A percentile compares a stretch with the other conserved stretches of the same genome.
Evolutionary conservation across 2,888 invertebrate genomes (phyloP).

Genomic region (Gastrophysa polygoni): DNA sequence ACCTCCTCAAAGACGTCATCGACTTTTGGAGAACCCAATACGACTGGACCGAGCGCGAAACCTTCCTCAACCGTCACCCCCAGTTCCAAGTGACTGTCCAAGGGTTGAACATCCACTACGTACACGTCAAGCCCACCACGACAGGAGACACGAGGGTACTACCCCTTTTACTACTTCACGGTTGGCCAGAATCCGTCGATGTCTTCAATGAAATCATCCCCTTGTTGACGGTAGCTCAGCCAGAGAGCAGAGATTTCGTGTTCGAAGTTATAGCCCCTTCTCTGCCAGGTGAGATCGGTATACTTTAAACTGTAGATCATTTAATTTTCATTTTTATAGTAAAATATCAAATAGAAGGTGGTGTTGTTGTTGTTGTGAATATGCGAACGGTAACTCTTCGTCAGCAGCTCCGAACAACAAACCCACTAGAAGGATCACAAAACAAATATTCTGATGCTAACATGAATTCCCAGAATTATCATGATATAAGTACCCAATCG

Average conservation of each 20-base stretch:
- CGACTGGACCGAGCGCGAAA: slow-evolving; percentile 73
- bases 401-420: too few relatives aligned
- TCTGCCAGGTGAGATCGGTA: slow-evolving; percentile 57
- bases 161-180: slow-evolving; percentile 78
- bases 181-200: slow-evolving; percentile 89
- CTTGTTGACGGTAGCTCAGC: slow-evolving; percentile 64
- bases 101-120: slow-evolving; percentile 68
- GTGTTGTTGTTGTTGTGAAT: too few relatives aligned
- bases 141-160: slow-evolving; percentile 59
- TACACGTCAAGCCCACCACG: slow-evolving; percentile 61
- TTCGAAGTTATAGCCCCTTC: slow-evolving; percentile 69
- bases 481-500: too few relatives aligned
- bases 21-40: slow-evolving; percentile 79
- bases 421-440: too few relatives aligned
- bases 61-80: slow-evolving; percentile 67
- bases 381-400: too few relatives aligned
- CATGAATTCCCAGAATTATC: too few relatives aligned
- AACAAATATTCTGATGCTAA: too few relatives aligned
- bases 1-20: slow-evolving; percentile 70
- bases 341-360: too few relatives aligned
- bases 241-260: slow-evolving; percentile 61
- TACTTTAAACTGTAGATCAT: too few relatives aligned
- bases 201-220: slow-evolving; percentile 83
- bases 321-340: too few relatives aligned
- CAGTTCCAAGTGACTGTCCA: slow-evolving; percentile 75